Percentiles rank a stretch among this genome's conserved stretches.
These are phyloP conservation scores for Andrena praecox DNA, from an alignment of 2,888 invertebrate species.

Conservation along the genomic window DNA sequence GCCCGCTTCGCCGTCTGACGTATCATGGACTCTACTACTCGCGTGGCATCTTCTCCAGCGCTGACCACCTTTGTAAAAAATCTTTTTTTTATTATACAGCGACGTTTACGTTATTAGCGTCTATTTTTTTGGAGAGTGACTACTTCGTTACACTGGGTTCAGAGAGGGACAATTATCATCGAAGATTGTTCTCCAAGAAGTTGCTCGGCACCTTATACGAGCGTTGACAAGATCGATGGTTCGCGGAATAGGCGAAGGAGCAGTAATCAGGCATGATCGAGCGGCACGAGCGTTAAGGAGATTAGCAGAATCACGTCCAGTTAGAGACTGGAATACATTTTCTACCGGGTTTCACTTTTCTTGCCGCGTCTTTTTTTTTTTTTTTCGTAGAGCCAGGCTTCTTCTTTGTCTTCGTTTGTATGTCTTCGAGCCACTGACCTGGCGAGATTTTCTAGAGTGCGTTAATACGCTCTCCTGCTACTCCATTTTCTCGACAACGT, in stretches of 20 bases:
- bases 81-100: too few relatives aligned
- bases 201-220: neutral
- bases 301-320: slow-evolving; percentile 1
- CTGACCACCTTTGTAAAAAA: too few relatives aligned
- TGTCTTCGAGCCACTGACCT: neutral
- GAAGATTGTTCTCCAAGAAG: neutral
- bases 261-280: slow-evolving; percentile 29
- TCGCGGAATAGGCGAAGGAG: neutral
- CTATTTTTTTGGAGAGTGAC: too few relatives aligned
- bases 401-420: too few relatives aligned
- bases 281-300: neutral
- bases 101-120: too few relatives aligned
- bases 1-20: neutral
- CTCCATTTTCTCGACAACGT: neutral
- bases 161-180: neutral
- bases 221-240: neutral
- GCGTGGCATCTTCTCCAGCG: too few relatives aligned
- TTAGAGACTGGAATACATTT: slow-evolving; percentile 21
- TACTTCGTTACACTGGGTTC: slow-evolving; percentile 19
- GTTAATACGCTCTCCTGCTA: neutral
- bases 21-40: neutral
- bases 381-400: neutral
- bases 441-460: neutral
- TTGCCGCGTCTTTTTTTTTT: neutral
- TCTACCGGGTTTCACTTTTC: slow-evolving; percentile 41